Percentiles rank a stretch among this genome's conserved stretches.
These are phyloP conservation scores for Sebastes miniatus DNA, from an alignment of 2,797 vertebrate species.

Conservation along the genomic window DNA sequence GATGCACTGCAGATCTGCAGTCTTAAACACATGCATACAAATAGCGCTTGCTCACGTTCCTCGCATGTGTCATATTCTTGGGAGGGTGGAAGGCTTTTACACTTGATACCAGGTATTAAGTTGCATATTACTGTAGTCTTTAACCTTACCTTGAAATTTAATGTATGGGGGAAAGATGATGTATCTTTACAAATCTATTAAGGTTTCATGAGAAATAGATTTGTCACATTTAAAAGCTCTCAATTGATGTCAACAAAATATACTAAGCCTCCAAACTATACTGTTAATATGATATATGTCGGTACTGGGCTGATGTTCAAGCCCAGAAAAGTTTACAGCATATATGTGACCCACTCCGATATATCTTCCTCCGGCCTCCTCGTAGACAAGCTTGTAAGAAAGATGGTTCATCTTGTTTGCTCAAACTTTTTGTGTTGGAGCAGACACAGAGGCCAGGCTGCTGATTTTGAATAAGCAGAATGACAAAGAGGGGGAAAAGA, in stretches of 20 bases:
- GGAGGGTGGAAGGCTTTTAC: conserved; percentile 5
- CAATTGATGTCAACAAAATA: background rate
- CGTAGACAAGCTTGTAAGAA: background rate
- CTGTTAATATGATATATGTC: background rate
- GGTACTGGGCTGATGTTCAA: background rate
- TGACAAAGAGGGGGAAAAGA: conserved; percentile 24
- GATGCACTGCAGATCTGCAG: conserved; percentile 59
- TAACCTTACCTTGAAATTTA: background rate
- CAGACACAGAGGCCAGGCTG: conserved; percentile 40
- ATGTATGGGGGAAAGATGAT: background rate
- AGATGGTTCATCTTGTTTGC: background rate
- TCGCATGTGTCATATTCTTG: background rate
- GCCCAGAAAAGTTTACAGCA: background rate
- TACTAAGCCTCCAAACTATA: background rate
- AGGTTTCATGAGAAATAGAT: background rate
- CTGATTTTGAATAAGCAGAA: conserved; percentile 42
- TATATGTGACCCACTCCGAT: background rate
- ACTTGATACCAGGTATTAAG: background rate
- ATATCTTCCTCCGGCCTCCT: background rate
- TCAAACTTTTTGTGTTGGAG: conserved; percentile 27
- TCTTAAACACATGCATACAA: conserved; percentile 41
- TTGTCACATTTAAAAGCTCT: background rate
- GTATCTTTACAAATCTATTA: background rate
- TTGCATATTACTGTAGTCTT: background rate
- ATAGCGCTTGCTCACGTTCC: conserved; percentile 14